These are phyloP conservation scores for Pempheris klunzingeri DNA, from an alignment of 2,797 vertebrate genomes.

Conservation along the genomic window DNA sequence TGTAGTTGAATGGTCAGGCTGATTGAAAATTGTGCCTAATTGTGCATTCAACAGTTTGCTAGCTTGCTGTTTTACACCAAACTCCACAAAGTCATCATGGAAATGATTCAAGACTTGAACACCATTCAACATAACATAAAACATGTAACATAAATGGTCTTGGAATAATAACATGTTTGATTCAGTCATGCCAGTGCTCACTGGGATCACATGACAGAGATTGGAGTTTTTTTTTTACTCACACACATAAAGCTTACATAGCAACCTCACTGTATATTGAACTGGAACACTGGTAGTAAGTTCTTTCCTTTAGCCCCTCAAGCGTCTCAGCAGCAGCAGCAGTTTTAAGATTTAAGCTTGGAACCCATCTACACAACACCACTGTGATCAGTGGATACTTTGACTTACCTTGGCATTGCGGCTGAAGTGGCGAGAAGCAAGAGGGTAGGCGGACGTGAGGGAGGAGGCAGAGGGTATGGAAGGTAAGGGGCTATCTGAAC, in stretches of 20 bases:
- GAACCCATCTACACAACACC: not conserved
- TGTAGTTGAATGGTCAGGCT: not conserved
- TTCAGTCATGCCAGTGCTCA: not conserved
- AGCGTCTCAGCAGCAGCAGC: not conserved
- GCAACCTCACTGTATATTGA: not conserved
- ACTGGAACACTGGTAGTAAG: not conserved
- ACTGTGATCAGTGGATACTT: not conserved
- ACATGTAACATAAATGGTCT: constrained; percentile 2
- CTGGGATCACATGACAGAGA: not conserved
- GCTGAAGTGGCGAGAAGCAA: constrained; percentile 90
- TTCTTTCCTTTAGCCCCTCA: not conserved
- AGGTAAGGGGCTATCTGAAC: constrained; percentile 80
- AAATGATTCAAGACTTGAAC: not conserved
- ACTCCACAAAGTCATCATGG: not conserved
- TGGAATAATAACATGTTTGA: not conserved
- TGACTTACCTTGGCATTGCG: constrained; percentile 90
- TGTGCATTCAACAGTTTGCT: not conserved
- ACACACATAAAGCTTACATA: constrained; percentile 2
- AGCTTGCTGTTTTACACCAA: not conserved
- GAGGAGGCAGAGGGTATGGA: constrained; percentile 82
- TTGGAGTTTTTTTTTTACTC: not conserved
- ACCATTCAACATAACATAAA: no score
- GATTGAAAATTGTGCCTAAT: not conserved
- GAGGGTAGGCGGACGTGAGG: constrained; percentile 86
- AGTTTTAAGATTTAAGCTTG: not conserved